These are phyloP conservation scores for Macropus fuliginosus DNA, from an alignment of 2,797 vertebrate species.

Conservation along the genomic window DNA sequence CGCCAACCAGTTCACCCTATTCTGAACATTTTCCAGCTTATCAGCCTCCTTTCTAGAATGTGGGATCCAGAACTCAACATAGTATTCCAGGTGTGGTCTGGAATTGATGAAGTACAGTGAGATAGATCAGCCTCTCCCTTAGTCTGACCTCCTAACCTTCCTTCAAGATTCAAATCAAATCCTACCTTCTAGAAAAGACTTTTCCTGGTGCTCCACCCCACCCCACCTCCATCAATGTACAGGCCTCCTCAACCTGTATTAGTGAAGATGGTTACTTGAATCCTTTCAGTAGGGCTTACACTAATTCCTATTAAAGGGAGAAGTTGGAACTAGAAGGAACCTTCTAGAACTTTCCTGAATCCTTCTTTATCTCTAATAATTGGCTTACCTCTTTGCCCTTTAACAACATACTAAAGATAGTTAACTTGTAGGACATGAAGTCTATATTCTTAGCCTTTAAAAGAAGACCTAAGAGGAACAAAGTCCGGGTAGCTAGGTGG, in stretches of 20 bases:
- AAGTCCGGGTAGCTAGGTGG: neutral
- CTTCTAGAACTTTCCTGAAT: neutral
- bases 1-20: neutral
- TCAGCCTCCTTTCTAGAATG: neutral
- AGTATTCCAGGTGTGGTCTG: neutral
- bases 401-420: neutral
- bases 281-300: neutral
- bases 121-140: neutral
- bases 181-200: neutral
- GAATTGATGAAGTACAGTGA: neutral
- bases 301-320: neutral
- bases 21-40: neutral
- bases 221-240: neutral
- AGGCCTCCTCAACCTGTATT: neutral
- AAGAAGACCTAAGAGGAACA: neutral
- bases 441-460: neutral
- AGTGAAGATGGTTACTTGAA: neutral
- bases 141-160: neutral
- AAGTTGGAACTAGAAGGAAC: neutral
- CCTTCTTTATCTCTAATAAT: neutral
- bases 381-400: neutral
- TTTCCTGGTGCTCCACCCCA: neutral
- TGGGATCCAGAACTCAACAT: neutral
- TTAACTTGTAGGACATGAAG: neutral
- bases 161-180: neutral